These are phyloP conservation scores for Turdus rufiventris DNA, from an alignment of 2,113 vertebrate genomes.

Conservation along the genomic window DNA sequence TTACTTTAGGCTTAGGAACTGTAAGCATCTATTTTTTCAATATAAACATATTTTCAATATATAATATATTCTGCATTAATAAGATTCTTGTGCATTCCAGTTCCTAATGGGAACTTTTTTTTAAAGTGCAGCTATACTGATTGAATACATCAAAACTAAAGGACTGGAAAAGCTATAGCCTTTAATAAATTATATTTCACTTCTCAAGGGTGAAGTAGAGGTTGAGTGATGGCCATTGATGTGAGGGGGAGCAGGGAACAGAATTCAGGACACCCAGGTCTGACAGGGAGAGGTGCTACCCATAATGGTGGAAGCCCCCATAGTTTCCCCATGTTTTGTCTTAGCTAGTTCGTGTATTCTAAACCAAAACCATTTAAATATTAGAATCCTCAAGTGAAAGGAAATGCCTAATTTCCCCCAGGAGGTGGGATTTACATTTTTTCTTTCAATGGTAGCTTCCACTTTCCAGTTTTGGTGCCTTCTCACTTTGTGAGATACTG, in stretches of 20 bases:
- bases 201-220: background rate
- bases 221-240: rapidly evolving
- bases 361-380: background rate
- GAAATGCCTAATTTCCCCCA: background rate
- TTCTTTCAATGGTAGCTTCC: background rate
- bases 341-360: background rate
- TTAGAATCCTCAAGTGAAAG: background rate
- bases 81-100: background rate
- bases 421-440: background rate
- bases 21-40: background rate
- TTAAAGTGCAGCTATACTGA: background rate
- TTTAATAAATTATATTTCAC: background rate
- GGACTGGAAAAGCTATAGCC: background rate
- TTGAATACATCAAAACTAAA: background rate
- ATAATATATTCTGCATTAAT: background rate
- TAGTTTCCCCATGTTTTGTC: background rate
- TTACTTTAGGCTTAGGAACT: background rate
- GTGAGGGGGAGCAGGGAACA: background rate
- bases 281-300: background rate
- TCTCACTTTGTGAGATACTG: background rate
- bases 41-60: background rate
- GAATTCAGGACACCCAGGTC: background rate
- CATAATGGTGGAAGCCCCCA: rapidly evolving
- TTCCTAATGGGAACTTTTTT: background rate
- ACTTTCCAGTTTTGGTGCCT: background rate